These are phyloP conservation scores for Salvelinus alpinus DNA, from an alignment of 2,113 vertebrate species.

Conservation along the genomic window DNA sequence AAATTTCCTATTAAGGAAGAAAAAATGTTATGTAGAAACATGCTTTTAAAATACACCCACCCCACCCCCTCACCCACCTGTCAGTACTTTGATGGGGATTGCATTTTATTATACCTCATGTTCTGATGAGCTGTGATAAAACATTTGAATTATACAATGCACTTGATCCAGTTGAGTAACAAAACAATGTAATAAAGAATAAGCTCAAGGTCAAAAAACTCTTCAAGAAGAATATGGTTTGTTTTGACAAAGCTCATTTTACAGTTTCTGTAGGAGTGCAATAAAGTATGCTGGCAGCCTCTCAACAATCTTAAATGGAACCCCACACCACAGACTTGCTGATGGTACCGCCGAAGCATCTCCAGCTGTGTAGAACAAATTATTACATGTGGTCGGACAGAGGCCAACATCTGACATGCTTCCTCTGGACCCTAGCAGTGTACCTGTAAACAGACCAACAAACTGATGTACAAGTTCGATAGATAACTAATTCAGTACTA, in stretches of 20 bases:
- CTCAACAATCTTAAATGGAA: neutral
- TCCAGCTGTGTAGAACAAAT: slow-evolving; percentile 81
- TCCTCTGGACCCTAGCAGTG: slow-evolving; percentile 86
- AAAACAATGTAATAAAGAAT: neutral
- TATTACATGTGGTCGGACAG: slow-evolving; percentile 85
- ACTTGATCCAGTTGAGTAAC: neutral
- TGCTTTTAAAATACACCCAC: too few species aligned
- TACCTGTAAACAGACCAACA: slow-evolving; percentile 63
- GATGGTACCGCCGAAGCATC: slow-evolving; percentile 80
- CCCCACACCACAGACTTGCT: slow-evolving; percentile 55
- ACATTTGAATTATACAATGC: neutral
- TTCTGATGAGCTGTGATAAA: neutral
- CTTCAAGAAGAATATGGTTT: neutral
- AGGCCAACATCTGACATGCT: slow-evolving; percentile 79
- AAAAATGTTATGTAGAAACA: too few species aligned
- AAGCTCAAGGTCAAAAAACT: neutral
- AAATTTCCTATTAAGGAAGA: too few species aligned
- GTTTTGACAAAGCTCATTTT: neutral
- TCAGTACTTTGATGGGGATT: too few species aligned
- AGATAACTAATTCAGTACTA: neutral
- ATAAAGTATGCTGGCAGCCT: neutral
- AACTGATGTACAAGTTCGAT: neutral
- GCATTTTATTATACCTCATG: neutral
- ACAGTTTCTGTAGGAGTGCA: neutral
- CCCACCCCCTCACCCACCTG: too few species aligned